These are phyloP conservation scores for Stichopus horrens DNA, from an alignment of 53 echinoderm and acorn worm genomes.

Conservation along the genomic window DNA sequence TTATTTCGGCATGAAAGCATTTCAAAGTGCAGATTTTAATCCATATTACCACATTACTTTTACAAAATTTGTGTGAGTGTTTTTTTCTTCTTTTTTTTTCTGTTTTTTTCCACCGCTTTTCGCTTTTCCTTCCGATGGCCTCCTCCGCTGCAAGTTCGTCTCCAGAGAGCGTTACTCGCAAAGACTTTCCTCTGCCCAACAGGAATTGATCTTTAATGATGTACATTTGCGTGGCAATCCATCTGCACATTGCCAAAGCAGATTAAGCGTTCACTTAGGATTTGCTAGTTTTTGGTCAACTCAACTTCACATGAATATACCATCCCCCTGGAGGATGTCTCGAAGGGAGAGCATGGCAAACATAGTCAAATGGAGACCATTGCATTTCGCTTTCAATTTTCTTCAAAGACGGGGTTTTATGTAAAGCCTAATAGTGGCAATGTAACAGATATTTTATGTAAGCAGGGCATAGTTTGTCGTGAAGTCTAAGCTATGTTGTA, in stretches of 20 bases:
- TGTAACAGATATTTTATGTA: too few relatives aligned
- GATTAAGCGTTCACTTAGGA: not conserved
- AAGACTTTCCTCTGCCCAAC: not conserved
- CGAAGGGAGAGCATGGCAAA: not conserved
- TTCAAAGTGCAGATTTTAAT: too few relatives aligned
- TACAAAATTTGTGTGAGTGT: too few relatives aligned
- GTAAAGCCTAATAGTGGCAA: too few relatives aligned
- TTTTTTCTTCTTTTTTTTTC: not conserved
- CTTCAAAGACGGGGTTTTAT: too few relatives aligned
- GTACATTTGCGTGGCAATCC: not conserved
- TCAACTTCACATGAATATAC: not conserved
- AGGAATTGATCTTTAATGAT: not conserved
- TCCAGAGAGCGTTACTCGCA: not conserved
- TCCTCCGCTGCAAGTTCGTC: not conserved
- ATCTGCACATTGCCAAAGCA: not conserved
- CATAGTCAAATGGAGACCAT: not conserved
- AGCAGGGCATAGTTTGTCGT: too few relatives aligned
- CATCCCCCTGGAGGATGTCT: not conserved
- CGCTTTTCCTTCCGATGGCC: not conserved
- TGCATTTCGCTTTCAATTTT: not conserved
- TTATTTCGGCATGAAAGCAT: too few relatives aligned
- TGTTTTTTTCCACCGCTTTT: not conserved
- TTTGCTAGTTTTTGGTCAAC: not conserved
- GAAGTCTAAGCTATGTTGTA: too few relatives aligned
- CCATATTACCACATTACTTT: too few relatives aligned